Percentiles rank a stretch among this genome's conserved stretches.
phyloP scores from a whole-genome alignment of 1,140 invertebrate species.

The Zaprionus tsacasi region DNA sequence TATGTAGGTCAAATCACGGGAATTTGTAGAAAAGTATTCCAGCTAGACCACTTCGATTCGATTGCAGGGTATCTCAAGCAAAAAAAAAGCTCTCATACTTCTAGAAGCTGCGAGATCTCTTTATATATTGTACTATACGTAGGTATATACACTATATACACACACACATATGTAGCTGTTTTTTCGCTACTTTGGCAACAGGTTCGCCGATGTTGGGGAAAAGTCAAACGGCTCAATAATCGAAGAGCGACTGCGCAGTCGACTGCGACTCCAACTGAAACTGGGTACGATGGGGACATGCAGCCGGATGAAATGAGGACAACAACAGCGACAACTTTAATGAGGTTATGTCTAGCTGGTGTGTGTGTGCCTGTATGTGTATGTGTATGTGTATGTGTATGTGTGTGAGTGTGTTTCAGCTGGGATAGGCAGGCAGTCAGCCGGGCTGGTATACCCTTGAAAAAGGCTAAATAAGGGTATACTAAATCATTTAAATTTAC shows the following conservation, averaged over 20 bases:
- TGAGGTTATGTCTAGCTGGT: constrained; percentile 71
- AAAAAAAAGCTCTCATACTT: constrained; percentile 43
- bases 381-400: constrained; percentile 7
- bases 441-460: constrained; percentile 6
- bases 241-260: constrained; percentile 50
- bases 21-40: neutral
- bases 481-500: neutral
- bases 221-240: constrained; percentile 80
- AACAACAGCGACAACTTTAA: constrained; percentile 79
- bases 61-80: constrained; percentile 31
- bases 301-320: constrained; percentile 76
- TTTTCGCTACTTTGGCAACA: constrained; percentile 66
- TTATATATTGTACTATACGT: constrained; percentile 21
- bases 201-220: constrained; percentile 66
- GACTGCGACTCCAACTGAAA: constrained; percentile 36
- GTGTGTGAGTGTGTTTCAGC: constrained; percentile 37
- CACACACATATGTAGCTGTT: constrained; percentile 20
- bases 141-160: too few species aligned
- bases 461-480: neutral
- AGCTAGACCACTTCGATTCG: constrained; percentile 20
- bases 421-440: constrained; percentile 56
- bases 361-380: constrained; percentile 16
- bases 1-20: neutral
- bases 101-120: constrained; percentile 49
- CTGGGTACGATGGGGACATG: constrained; percentile 21